Conservation (phyloP, 2,113 vertebrate genomes). For the Lepus europaeus region DNA sequence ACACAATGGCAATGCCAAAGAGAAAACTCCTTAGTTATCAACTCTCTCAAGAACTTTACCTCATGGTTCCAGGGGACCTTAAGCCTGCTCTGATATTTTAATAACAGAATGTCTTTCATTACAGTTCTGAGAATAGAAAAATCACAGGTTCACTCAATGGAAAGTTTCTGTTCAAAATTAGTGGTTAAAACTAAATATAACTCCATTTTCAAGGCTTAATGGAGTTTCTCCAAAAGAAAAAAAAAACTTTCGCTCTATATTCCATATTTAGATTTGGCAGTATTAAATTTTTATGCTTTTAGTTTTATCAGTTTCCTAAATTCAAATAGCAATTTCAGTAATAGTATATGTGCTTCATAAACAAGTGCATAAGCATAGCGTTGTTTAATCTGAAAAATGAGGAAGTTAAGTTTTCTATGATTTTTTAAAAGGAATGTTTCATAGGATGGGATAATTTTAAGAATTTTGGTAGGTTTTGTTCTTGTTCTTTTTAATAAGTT, state of each 20-base stretch:
- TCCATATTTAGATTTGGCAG: background rate
- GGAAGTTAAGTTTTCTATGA: conserved; percentile 62
- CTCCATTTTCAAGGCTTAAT: conserved; percentile 46
- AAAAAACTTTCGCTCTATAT: background rate
- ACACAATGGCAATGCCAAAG: background rate
- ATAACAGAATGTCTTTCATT: conserved; percentile 38
- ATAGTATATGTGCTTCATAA: conserved; percentile 63
- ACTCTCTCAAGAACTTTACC: background rate
- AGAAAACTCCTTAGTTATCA: conserved; percentile 22
- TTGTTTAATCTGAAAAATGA: conserved; percentile 67
- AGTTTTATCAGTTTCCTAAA: conserved; percentile 79
- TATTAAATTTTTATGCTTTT: conserved; percentile 78
- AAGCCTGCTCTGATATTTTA: conserved; percentile 42
- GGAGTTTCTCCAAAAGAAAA: conserved; percentile 29
- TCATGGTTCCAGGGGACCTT: conserved; percentile 30
- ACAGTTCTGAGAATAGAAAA: background rate
- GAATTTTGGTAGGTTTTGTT: conserved; percentile 4
- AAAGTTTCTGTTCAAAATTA: conserved; percentile 33
- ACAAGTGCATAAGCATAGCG: conserved; percentile 65
- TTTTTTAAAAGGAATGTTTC: conserved; percentile 54
- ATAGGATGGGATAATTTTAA: conserved; percentile 32
- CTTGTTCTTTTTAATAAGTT: background rate
- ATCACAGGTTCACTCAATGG: background rate
- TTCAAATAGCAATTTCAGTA: conserved; percentile 62
- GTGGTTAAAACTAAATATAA: background rate